These are phyloP conservation scores for Euplagia quadripunctaria DNA, from an alignment of 2,888 invertebrate species.

Conservation along the genomic window DNA sequence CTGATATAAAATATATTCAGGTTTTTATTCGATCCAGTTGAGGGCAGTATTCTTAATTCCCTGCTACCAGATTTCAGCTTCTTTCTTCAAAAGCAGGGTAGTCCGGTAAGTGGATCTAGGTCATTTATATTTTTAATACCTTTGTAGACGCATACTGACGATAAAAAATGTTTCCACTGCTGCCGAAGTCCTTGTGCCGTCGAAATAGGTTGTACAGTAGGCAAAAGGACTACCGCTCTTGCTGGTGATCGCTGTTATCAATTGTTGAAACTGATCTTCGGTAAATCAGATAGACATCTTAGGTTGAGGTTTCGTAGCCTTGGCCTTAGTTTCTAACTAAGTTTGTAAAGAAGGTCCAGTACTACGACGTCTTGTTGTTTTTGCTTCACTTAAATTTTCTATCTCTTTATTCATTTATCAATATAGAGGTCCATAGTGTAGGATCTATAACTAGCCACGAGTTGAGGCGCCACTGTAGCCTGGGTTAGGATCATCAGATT, in stretches of 20 bases:
- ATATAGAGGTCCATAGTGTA: too few species aligned
- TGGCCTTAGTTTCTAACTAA: neutral
- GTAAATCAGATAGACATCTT: neutral
- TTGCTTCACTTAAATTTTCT: too few species aligned
- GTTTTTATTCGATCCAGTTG: too few species aligned
- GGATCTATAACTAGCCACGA: too few species aligned
- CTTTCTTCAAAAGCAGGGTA: conserved; percentile 17
- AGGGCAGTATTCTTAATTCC: neutral
- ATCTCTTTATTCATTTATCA: too few species aligned
- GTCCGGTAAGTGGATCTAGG: neutral
- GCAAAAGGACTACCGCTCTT: neutral
- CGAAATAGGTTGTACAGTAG: neutral
- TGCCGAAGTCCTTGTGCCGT: neutral
- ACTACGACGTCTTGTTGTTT: neutral
- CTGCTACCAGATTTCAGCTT: conserved; percentile 20
- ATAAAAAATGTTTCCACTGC: conserved; percentile 4
- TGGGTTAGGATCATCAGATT: too few species aligned
- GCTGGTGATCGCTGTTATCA: neutral
- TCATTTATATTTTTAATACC: conserved; percentile 5
- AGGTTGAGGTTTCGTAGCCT: neutral
- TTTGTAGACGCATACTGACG: conserved; percentile 7
- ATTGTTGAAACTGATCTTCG: neutral
- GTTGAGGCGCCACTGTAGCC: too few species aligned
- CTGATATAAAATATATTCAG: too few species aligned
- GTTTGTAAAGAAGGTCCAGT: neutral